A percentile compares a stretch with the other conserved stretches of the same genome.
Conservation (phyloP, 2,797 vertebrate genomes). For the Graptemys geographica region DNA sequence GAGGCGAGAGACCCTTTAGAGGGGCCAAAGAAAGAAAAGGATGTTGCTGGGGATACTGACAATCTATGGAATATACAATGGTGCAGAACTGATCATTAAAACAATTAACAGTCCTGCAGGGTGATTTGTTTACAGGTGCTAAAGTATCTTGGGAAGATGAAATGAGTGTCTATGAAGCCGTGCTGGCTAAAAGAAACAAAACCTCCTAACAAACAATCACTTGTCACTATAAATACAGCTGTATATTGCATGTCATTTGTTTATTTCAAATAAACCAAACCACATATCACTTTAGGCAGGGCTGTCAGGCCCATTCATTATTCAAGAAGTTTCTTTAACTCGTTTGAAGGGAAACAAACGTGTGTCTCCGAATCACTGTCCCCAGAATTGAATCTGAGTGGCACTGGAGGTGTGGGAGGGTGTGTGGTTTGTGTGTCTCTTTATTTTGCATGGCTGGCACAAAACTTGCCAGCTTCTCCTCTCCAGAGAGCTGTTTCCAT, state of each 20-base stretch:
- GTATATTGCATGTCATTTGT: not conserved
- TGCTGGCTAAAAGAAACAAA: not conserved
- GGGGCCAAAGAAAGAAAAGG: not conserved
- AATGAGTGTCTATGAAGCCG: not conserved
- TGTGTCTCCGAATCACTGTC: not conserved
- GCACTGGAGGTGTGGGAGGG: not conserved
- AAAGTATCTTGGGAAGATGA: not conserved
- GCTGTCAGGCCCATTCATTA: not conserved
- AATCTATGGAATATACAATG: not conserved
- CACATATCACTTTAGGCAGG: not conserved
- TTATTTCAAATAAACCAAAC: not conserved
- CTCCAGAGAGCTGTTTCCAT: not conserved
- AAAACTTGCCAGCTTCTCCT: not conserved
- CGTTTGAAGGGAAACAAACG: not conserved
- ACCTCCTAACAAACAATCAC: not conserved
- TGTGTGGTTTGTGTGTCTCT: fast-evolving
- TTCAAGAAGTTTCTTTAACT: not conserved
- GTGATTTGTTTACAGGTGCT: not conserved
- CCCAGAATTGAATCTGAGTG: not conserved
- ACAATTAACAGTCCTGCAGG: not conserved
- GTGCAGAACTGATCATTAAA: not conserved
- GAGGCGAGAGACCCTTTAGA: not conserved
- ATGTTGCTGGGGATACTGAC: not conserved
- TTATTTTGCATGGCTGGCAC: fast-evolving
- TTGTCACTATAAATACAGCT: not conserved